Conservation (phyloP, 2,797 vertebrate species). For the Trematocara caparti region DNA sequence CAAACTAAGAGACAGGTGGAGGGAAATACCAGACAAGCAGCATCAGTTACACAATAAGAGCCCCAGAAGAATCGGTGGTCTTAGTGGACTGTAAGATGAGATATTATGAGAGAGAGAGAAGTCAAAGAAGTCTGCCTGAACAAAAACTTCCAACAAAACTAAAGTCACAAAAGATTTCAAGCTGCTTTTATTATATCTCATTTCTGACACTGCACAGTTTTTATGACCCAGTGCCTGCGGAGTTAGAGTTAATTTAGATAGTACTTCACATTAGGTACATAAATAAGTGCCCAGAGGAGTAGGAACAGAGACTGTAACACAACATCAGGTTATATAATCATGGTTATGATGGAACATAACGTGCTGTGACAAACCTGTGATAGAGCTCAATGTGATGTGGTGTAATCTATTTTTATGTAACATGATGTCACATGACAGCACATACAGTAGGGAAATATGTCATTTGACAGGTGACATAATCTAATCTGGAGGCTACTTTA, state of each 20-base stretch:
- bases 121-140: neutral
- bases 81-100: neutral
- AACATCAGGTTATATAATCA: neutral
- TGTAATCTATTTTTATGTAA: neutral
- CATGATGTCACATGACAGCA: neutral
- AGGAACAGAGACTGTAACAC: neutral
- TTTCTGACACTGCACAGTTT: neutral
- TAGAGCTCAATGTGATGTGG: neutral
- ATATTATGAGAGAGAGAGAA: neutral
- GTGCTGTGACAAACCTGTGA: neutral
- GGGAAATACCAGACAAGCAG: neutral
- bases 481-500: neutral
- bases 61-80: neutral
- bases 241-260: neutral
- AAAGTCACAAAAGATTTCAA: neutral
- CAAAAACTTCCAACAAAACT: neutral
- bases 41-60: neutral
- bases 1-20: neutral
- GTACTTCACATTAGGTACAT: neutral
- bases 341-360: neutral
- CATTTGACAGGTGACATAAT: neutral
- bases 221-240: neutral
- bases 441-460: neutral
- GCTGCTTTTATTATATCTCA: fast-evolving
- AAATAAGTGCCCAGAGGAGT: neutral